These are phyloP conservation scores for Argya squamiceps DNA, from an alignment of 2,797 vertebrate species.

Conservation along the genomic window DNA sequence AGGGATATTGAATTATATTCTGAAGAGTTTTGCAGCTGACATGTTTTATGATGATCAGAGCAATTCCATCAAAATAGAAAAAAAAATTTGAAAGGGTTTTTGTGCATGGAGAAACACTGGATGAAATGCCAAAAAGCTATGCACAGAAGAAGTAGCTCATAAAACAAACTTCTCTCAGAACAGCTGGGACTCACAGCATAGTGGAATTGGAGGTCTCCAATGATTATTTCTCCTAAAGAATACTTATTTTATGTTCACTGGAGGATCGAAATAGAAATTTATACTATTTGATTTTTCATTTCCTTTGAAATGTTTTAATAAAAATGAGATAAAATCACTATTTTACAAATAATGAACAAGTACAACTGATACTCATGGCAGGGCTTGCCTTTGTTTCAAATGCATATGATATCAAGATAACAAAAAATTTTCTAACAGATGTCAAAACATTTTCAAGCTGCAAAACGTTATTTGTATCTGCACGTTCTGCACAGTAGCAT, in stretches of 20 bases:
- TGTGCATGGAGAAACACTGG: background rate
- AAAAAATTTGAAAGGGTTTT: background rate
- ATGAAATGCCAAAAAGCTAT: background rate
- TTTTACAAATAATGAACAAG: background rate
- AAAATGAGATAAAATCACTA: background rate
- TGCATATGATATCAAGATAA: background rate
- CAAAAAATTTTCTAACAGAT: background rate
- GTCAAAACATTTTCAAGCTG: background rate
- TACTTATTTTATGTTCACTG: background rate
- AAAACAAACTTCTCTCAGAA: background rate
- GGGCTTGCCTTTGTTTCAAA: background rate
- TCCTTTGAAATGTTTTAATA: background rate
- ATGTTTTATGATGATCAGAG: background rate
- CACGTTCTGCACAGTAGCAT: background rate
- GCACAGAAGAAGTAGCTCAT: background rate
- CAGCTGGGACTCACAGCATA: background rate
- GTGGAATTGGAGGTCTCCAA: background rate
- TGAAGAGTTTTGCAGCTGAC: background rate
- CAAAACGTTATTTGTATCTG: background rate
- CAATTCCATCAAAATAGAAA: background rate
- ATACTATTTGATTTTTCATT: background rate
- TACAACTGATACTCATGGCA: background rate
- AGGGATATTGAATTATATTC: background rate
- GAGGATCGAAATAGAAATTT: background rate
- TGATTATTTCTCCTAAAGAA: background rate